Evolutionary conservation across 2,113 vertebrate species (phyloP).

Genomic region (Misgurnus mizolepis): DNA sequence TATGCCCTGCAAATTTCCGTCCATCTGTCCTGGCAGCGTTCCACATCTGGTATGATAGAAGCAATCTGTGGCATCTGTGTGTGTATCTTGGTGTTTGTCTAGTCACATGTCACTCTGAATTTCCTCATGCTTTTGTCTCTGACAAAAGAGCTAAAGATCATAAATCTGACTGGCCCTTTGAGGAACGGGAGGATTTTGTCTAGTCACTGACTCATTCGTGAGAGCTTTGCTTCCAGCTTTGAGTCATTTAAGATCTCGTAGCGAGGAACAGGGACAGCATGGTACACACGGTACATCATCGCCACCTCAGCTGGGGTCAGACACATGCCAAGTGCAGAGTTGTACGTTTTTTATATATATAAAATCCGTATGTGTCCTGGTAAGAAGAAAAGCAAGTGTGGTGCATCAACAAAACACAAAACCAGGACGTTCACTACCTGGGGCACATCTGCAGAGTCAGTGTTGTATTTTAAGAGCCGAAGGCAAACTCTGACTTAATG

Average conservation of each 20-base stretch:
- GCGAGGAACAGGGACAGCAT: background rate
- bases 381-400: background rate
- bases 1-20: conserved; percentile 49
- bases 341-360: no score
- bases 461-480: conserved; percentile 20
- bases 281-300: background rate
- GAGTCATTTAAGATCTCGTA: conserved; percentile 3
- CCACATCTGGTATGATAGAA: conserved; percentile 52
- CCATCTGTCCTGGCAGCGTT: conserved; percentile 56
- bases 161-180: conserved; percentile 11
- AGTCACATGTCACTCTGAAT: conserved; percentile 22
- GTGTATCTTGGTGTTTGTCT: conserved; percentile 33
- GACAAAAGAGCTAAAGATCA: conserved; percentile 29
- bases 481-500: conserved; percentile 35
- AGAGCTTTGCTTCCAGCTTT: conserved; percentile 2
- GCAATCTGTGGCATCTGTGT: conserved; percentile 47
- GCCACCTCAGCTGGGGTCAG: no score
- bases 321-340: no score
- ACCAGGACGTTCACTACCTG: conserved; percentile 4
- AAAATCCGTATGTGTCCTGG: no score
- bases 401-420: background rate
- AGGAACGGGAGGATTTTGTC: background rate
- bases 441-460: background rate
- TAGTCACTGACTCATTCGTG: conserved; percentile 20
- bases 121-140: conserved; percentile 3